These are phyloP conservation scores for Dipodomys ordii DNA, from an alignment of 2,113 vertebrate species.

Conservation along the genomic window DNA sequence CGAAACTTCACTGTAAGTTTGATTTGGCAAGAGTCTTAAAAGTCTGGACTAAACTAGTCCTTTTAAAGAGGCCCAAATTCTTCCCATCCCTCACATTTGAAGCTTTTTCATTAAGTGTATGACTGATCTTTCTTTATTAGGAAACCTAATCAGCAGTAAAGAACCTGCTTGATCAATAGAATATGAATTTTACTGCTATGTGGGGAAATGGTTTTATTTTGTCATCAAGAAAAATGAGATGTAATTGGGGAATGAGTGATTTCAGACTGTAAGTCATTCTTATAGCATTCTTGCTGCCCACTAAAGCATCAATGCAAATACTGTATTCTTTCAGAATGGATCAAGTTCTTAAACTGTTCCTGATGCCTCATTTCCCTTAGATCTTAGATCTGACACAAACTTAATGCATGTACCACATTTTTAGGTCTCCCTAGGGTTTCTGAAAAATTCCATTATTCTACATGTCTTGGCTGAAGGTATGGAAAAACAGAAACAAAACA, in stretches of 20 bases:
- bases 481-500: conserved; percentile 15
- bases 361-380: conserved; percentile 59
- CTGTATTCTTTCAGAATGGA: conserved; percentile 22
- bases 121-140: conserved; percentile 62
- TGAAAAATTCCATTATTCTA: conserved; percentile 50
- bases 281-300: conserved; percentile 23
- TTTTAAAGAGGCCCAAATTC: conserved; percentile 26
- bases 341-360: conserved; percentile 43
- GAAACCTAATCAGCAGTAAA: conserved; percentile 69
- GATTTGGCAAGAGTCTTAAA: conserved; percentile 26
- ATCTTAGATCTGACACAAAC: conserved; percentile 10
- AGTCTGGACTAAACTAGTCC: conserved; percentile 1
- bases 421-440: conserved; percentile 56
- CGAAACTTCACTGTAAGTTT: not conserved
- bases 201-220: conserved; percentile 67
- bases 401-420: conserved; percentile 59
- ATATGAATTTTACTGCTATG: conserved; percentile 67
- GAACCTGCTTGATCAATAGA: conserved; percentile 54
- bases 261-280: conserved; percentile 9
- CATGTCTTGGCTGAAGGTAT: conserved; percentile 54
- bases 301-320: conserved; percentile 28
- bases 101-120: conserved; percentile 66
- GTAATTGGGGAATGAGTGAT: conserved; percentile 63
- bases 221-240: conserved; percentile 62
- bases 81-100: conserved; percentile 60